Percentiles rank a stretch among this genome's conserved stretches.
phyloP scores from a whole-genome alignment of 2,797 vertebrate genomes.

The Rallus crepitans region DNA sequence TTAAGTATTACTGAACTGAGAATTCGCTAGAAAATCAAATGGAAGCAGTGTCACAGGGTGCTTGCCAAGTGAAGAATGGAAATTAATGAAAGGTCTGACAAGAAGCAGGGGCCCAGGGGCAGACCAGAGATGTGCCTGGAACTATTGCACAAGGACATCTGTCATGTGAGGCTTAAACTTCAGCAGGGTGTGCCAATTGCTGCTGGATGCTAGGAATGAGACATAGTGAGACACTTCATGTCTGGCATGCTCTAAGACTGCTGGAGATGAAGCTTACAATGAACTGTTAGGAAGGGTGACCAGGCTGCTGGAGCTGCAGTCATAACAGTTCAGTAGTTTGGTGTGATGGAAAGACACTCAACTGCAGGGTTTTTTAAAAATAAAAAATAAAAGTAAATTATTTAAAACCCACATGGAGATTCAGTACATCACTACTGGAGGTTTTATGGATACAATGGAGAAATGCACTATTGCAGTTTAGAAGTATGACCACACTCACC shows the following conservation, averaged over 20 bases:
- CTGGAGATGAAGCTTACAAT: background rate
- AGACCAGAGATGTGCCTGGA: conserved; percentile 25
- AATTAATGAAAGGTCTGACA: background rate
- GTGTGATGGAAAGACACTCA: background rate
- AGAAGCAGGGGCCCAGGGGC: background rate
- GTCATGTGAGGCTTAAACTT: background rate
- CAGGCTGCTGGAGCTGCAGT: background rate
- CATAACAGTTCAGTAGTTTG: background rate
- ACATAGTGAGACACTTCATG: background rate
- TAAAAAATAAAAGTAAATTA: too few species aligned
- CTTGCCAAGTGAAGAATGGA: conserved; percentile 37
- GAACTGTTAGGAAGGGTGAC: background rate
- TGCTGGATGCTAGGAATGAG: background rate
- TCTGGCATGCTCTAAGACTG: background rate
- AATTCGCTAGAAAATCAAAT: conserved; percentile 38
- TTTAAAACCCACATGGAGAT: too few species aligned
- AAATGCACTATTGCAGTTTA: too few species aligned
- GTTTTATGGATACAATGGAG: too few species aligned
- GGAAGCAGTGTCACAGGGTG: background rate
- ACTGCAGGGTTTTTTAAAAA: too few species aligned
- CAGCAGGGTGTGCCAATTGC: background rate
- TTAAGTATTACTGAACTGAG: background rate
- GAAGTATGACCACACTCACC: too few species aligned
- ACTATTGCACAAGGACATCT: background rate
- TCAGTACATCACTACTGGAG: too few species aligned